Percentiles rank a stretch among this genome's conserved stretches.
Conservation (phyloP, 2,888 invertebrate genomes). For the Philonicus albiceps region DNA sequence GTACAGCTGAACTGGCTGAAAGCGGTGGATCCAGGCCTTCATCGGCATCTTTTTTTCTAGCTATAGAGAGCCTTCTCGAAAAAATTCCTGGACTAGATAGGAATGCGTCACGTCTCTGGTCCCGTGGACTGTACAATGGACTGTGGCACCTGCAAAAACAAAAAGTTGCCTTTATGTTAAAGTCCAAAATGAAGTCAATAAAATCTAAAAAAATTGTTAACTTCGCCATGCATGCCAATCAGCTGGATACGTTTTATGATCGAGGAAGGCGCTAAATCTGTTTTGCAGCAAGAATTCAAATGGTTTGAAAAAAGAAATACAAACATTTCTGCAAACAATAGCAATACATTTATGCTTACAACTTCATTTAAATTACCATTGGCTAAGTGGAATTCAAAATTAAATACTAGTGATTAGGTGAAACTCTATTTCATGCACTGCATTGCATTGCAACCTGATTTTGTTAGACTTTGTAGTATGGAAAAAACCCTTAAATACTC, state of each 20-base stretch:
- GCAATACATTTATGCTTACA: background rate
- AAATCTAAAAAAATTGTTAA: background rate
- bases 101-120: background rate
- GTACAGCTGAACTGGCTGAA: conserved; percentile 78
- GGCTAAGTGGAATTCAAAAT: background rate
- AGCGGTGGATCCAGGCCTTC: conserved; percentile 77
- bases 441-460: background rate
- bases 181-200: background rate
- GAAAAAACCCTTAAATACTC: background rate
- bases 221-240: background rate
- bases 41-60: conserved; percentile 70
- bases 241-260: background rate
- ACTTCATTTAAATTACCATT: background rate
- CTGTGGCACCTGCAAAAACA: background rate
- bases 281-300: background rate
- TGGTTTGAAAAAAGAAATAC: background rate
- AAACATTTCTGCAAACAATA: background rate
- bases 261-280: background rate
- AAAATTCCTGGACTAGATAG: background rate
- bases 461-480: background rate
- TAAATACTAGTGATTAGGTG: background rate
- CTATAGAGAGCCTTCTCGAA: background rate
- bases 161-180: background rate
- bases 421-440: background rate
- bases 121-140: background rate